These are phyloP conservation scores for Cuniculus paca DNA, from an alignment of 2,797 vertebrate species.

Conservation along the genomic window DNA sequence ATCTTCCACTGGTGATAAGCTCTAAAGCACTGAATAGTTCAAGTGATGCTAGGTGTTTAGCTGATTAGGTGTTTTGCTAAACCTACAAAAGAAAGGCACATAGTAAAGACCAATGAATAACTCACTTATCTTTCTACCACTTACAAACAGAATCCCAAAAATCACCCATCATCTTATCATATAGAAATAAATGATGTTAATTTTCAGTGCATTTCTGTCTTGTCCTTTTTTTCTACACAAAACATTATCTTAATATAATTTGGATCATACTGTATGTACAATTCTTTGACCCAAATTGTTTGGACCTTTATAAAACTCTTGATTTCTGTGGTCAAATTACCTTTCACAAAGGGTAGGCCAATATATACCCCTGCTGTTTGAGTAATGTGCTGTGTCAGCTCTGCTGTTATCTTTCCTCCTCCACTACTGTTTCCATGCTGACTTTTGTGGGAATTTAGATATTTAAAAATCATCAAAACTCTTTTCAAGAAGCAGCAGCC, in stretches of 20 bases:
- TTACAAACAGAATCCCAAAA: background rate
- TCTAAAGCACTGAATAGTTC: background rate
- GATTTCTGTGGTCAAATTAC: background rate
- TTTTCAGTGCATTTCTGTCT: background rate
- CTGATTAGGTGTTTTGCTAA: background rate
- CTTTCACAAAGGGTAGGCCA: background rate
- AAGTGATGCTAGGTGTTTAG: background rate
- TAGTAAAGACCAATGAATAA: background rate
- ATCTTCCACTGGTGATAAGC: background rate
- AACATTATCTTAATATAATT: slow-evolving; percentile 13
- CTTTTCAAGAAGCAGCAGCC: too few species aligned
- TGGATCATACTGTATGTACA: background rate
- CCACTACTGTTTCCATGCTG: background rate
- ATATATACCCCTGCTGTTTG: too few species aligned
- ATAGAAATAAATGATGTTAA: background rate
- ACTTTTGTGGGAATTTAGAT: background rate
- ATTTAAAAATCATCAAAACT: background rate
- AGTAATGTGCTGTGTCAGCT: background rate
- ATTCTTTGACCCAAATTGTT: background rate
- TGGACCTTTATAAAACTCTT: background rate
- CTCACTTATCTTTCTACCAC: background rate
- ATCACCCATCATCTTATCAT: background rate
- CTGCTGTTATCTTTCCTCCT: background rate
- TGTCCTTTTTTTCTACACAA: background rate
- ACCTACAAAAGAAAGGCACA: background rate